phyloP scores from a whole-genome alignment of 2,113 vertebrate species.

The Serilophus lunatus region DNA sequence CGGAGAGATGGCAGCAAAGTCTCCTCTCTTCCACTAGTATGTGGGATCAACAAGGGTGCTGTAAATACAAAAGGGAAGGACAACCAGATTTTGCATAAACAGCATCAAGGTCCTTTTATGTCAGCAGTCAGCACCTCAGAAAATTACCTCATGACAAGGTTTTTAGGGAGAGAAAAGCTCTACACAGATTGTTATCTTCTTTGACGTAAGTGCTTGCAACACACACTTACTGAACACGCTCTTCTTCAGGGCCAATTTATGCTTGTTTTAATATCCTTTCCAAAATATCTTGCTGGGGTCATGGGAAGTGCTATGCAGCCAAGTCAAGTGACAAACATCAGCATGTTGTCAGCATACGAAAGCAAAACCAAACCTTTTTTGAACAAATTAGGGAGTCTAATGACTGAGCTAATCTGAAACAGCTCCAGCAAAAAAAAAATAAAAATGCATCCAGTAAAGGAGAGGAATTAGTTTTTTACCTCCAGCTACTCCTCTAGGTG shows the following conservation, averaged over 20 bases:
- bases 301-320: constrained; percentile 52
- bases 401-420: background rate
- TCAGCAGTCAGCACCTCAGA: background rate
- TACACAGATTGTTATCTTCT: background rate
- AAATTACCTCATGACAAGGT: background rate
- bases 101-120: background rate
- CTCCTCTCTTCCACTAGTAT: background rate
- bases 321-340: constrained; percentile 47
- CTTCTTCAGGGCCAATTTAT: constrained; percentile 29
- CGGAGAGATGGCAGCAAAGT: background rate
- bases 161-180: background rate
- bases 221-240: background rate
- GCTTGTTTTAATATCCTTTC: constrained; percentile 32
- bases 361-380: background rate
- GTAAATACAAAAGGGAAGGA: background rate
- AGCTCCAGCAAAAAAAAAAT: background rate
- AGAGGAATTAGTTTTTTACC: background rate
- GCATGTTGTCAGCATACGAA: constrained; percentile 11
- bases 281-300: constrained; percentile 50
- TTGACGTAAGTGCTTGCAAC: constrained; percentile 55
- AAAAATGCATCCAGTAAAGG: background rate
- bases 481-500: background rate
- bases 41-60: background rate
- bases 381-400: background rate
- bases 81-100: background rate